Base-by-base conservation (phyloP, 2,113 vertebrate species). In the Trogon surrucura region DNA sequence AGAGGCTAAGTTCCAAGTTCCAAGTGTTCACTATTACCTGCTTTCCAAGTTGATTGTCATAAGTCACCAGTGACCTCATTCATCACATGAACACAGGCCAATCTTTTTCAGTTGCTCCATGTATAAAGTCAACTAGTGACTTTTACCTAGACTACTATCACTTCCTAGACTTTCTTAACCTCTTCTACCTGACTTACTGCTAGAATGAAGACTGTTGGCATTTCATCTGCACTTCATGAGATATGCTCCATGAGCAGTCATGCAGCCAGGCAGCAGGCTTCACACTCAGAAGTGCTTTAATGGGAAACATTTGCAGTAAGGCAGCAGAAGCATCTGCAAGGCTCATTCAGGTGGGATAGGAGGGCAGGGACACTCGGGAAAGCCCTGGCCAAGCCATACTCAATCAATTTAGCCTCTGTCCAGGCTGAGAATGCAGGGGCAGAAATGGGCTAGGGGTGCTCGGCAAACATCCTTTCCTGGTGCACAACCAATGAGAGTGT, bases 401-500 rank as follows among this genome's bases (percentile, higher is more conserved):
- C 6, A 18, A 21, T 21, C 8, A 25, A 21, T 53, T 69, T 32
- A 71, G 6, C 5, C n/a, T 11, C 8, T 12, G 54, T 48, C 27
- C n/a, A 79, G 57, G 22, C 17, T 80, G 18, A 0, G 1, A 56
- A 25, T 7, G 8, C 14, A n/a, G 32, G 10, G 14, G 5, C 19
- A 48, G 29, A 15, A 32, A 9, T 16, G 20, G 36, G 30, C 15
- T 38, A 0, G 1, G 62, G 8, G 10, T 38, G 17, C 7, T 21
- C 13, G 1, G 3, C 4, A 51, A 77, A 30, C 7, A 60, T 27
- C 29, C 26, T 36, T 57, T 45, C 26, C 9, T 57, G 41, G 26
- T 0, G 1, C 1, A 8, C 36, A 19, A 66, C 20, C 2, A 2
- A 36, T 18, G 17, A 2, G 2, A 30, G 12, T 57, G 19, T 1